These are phyloP conservation scores for Drosophila triauraria DNA, from an alignment of 1,140 invertebrate species.

Conservation along the genomic window DNA sequence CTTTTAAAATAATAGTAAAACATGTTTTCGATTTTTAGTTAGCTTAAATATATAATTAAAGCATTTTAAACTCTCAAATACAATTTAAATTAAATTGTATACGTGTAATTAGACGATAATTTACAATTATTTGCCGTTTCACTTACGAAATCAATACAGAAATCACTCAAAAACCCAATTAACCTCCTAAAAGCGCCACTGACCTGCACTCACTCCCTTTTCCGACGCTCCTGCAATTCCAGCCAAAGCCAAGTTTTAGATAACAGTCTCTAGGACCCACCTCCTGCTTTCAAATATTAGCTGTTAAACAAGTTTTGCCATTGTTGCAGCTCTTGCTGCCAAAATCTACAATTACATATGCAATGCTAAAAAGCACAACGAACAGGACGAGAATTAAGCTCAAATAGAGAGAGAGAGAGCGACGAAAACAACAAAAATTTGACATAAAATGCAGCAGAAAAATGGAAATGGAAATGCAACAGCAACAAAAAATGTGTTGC, in stretches of 20 bases:
- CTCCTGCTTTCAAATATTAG: conserved; percentile 50
- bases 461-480: conserved; percentile 68
- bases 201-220: neutral
- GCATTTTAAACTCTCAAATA: no score
- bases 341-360: conserved; percentile 70
- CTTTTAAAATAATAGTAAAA: neutral
- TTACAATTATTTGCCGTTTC: no score
- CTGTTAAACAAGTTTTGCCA: conserved; percentile 50
- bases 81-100: no score
- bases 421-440: conserved; percentile 29
- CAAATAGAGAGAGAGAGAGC: conserved; percentile 8
- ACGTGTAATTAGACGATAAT: no score
- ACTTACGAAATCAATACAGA: neutral
- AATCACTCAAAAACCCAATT: neutral
- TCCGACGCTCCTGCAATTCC: neutral
- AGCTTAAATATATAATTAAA: no score
- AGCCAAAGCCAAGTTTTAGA: conserved; percentile 26
- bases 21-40: neutral
- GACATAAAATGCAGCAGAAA: conserved; percentile 45
- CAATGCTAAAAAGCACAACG: conserved; percentile 56
- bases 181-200: neutral
- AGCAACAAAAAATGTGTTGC: conserved; percentile 68
- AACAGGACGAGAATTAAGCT: conserved; percentile 24
- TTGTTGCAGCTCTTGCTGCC: conserved; percentile 26
- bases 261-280: conserved; percentile 38